phyloP scores from a whole-genome alignment of 2,888 invertebrate genomes.

The Lasioglossum zephyrum region DNA sequence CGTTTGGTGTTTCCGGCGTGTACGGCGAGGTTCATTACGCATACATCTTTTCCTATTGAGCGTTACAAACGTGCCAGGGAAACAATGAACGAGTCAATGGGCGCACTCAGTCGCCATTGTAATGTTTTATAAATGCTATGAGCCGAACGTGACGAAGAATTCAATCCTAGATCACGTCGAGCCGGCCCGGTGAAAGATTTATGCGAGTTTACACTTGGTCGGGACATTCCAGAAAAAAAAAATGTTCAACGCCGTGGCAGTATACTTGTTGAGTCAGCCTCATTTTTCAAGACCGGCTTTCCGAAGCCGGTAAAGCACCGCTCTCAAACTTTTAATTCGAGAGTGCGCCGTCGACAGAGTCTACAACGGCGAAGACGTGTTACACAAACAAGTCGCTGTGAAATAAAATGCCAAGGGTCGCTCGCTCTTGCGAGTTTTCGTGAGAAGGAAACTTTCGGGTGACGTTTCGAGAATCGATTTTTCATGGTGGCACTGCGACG shows the following conservation, averaged over 20 bases:
- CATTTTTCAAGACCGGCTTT: constrained; percentile 1
- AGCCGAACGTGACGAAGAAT: constrained; percentile 32
- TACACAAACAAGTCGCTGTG: neutral
- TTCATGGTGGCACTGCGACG: neutral
- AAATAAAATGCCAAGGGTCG: neutral
- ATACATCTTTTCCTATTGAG: neutral
- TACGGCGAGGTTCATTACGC: neutral
- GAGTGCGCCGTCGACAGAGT: neutral
- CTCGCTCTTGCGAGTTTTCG: neutral
- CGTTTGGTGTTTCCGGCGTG: constrained; percentile 9
- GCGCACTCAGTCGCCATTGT: constrained; percentile 2
- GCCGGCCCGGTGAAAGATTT: constrained; percentile 4
- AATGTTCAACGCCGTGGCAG: neutral
- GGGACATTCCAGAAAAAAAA: neutral
- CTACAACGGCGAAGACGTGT: neutral
- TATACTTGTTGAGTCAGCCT: constrained; percentile 8
- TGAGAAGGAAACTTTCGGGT: neutral
- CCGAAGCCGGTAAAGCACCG: neutral
- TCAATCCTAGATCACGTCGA: constrained; percentile 16
- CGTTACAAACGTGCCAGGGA: constrained; percentile 14
- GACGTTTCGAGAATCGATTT: neutral
- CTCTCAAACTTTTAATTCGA: constrained; percentile 6
- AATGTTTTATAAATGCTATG: constrained; percentile 24
- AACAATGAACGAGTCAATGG: constrained; percentile 21
- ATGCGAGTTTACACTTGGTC: constrained; percentile 12